These are phyloP conservation scores for Mesochorus sp. DNA, from an alignment of 2,888 invertebrate genomes.

Conservation along the genomic window DNA sequence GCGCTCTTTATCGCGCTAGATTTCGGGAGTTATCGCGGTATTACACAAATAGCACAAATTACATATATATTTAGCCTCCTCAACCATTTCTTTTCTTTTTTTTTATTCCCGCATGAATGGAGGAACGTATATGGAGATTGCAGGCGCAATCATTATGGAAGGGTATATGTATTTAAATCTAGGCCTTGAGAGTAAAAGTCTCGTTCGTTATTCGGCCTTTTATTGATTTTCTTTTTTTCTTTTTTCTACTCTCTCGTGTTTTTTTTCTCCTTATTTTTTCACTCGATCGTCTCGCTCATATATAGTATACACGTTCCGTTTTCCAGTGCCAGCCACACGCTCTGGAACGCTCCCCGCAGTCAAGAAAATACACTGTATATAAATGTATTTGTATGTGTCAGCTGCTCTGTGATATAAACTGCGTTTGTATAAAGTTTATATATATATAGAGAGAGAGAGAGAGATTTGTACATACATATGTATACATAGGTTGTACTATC, in stretches of 20 bases:
- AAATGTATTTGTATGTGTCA: not conserved
- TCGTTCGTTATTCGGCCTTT: constrained; percentile 28
- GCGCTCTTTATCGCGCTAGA: not conserved
- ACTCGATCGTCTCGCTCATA: constrained; percentile 12
- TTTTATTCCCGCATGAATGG: too few relatives aligned
- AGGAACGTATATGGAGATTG: too few relatives aligned
- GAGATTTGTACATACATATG: not conserved
- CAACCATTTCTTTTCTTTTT: too few relatives aligned
- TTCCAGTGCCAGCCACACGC: constrained; percentile 41
- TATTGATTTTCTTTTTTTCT: not conserved
- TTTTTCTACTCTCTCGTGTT: not conserved
- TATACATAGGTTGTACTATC: not conserved
- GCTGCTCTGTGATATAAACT: too few relatives aligned
- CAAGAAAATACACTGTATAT: constrained; percentile 32
- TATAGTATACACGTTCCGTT: constrained; percentile 33
- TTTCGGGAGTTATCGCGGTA: not conserved
- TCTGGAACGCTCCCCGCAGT: constrained; percentile 31
- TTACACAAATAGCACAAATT: too few relatives aligned
- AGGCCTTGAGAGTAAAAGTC: constrained; percentile 45
- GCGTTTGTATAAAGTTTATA: not conserved
- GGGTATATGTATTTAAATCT: constrained; percentile 32
- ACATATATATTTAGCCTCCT: too few relatives aligned
- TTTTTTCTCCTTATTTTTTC: not conserved
- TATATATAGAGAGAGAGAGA: too few relatives aligned
- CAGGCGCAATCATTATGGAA: too few relatives aligned